Conservation (phyloP, 1,140 invertebrate species). For the Helicoverpa armigera region DNA sequence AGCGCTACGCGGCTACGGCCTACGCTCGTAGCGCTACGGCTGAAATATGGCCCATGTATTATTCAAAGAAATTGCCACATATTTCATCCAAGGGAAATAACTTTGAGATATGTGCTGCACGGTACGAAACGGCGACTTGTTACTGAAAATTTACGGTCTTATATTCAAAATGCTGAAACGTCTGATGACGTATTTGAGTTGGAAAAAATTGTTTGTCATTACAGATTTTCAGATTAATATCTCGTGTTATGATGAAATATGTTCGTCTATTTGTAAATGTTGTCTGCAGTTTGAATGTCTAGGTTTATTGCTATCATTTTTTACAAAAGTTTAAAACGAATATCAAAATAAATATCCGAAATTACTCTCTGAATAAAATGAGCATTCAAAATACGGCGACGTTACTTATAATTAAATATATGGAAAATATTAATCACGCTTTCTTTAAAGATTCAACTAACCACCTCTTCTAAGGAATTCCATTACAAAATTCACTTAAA, state of each 20-base stretch:
- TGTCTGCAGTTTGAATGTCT: background rate
- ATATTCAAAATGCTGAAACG: conserved; percentile 48
- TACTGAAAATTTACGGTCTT: conserved; percentile 46
- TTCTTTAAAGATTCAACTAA: no score
- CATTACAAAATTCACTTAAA: no score
- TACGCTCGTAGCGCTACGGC: conserved; percentile 61
- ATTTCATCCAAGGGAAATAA: conserved; percentile 86
- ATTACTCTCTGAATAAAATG: no score
- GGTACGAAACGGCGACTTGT: conserved; percentile 58
- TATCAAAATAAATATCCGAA: no score
- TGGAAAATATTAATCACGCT: no score
- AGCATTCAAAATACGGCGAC: no score
- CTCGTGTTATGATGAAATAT: conserved; percentile 4
- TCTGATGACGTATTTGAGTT: conserved; percentile 31
- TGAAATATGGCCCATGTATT: conserved; percentile 86
- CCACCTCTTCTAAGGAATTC: no score
- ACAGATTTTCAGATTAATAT: conserved; percentile 14
- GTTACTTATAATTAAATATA: no score
- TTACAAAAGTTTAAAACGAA: no score
- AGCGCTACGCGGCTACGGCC: conserved; percentile 58
- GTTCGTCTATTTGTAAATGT: background rate
- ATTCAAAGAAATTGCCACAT: conserved; percentile 87
- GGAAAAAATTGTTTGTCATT: conserved; percentile 13
- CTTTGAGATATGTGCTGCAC: conserved; percentile 76
- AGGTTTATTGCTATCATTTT: no score